Evolutionary conservation across 2,113 vertebrate genomes (phyloP).

Genomic region (Epinephelus cyanopodus): DNA sequence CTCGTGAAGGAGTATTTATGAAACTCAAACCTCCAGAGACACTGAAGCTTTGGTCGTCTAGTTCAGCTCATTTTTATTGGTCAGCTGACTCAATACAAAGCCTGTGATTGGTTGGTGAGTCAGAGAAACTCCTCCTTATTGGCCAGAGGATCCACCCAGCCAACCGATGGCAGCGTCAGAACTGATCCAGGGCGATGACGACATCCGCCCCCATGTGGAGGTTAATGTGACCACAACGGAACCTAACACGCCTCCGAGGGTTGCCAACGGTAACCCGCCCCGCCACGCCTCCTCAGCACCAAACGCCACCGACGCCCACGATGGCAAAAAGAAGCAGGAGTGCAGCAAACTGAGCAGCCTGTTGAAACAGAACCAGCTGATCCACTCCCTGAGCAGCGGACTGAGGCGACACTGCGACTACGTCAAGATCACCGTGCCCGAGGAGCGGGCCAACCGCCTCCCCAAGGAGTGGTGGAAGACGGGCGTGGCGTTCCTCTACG

Average conservation of each 20-base stretch:
- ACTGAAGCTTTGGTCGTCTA: too few species aligned
- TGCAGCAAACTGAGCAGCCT: constrained; percentile 10
- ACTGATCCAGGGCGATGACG: constrained; percentile 43
- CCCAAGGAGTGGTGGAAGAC: constrained; percentile 99
- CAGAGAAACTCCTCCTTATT: background rate
- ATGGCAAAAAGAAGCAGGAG: background rate
- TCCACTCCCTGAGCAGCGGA: constrained; percentile 75
- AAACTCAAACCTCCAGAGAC: background rate
- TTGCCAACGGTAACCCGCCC: constrained; percentile 41
- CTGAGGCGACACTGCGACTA: constrained; percentile 89
- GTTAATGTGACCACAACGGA: constrained; percentile 1
- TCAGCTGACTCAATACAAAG: background rate
- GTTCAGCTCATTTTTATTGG: background rate
- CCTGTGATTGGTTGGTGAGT: constrained; percentile 6
- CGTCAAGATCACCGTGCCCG: constrained; percentile 90
- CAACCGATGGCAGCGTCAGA: constrained; percentile 66
- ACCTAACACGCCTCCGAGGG: background rate
- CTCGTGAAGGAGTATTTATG: background rate
- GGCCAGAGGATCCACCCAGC: background rate
- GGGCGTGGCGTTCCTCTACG: constrained; percentile 93
- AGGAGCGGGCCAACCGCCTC: constrained; percentile 85
- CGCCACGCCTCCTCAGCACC: background rate
- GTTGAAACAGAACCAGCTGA: constrained; percentile 60
- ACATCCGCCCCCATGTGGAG: constrained; percentile 30
- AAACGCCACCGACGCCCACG: fast-evolving